Percentiles rank a stretch among this genome's conserved stretches.
phyloP scores from a whole-genome alignment of 2,888 invertebrate genomes.

The Clepsis dumicolana region DNA sequence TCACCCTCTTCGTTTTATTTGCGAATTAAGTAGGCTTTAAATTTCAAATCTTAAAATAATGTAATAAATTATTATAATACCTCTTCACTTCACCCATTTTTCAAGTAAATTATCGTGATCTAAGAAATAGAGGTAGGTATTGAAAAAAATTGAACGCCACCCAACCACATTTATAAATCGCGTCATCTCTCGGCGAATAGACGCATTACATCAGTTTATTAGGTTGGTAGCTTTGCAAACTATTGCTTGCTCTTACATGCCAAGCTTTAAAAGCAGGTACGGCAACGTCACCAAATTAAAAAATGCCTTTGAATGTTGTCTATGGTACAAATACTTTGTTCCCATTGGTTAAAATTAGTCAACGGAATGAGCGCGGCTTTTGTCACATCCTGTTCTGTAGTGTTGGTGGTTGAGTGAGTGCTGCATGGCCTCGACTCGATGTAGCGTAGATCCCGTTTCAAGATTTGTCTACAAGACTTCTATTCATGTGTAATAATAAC shows the following conservation, averaged over 20 bases:
- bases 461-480: conserved; percentile 67
- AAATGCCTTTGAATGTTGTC: conserved; percentile 50
- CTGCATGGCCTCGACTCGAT: conserved; percentile 77
- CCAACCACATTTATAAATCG: background rate
- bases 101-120: no score
- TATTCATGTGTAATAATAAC: conserved; percentile 74
- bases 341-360: conserved; percentile 62
- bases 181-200: conserved; percentile 2
- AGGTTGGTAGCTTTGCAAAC: conserved; percentile 19
- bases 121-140: no score
- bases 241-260: conserved; percentile 14
- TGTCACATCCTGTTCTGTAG: conserved; percentile 84
- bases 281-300: conserved; percentile 52
- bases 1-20: no score
- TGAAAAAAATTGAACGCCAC: no score
- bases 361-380: conserved; percentile 77
- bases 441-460: conserved; percentile 71
- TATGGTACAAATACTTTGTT: conserved; percentile 55
- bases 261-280: conserved; percentile 44
- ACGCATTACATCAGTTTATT: background rate
- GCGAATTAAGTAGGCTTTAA: no score
- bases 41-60: no score
- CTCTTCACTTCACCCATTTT: no score
- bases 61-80: no score
- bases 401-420: conserved; percentile 65